These are phyloP conservation scores for Ptychadena robeensis DNA, from an alignment of 2,797 vertebrate species.

Conservation along the genomic window DNA sequence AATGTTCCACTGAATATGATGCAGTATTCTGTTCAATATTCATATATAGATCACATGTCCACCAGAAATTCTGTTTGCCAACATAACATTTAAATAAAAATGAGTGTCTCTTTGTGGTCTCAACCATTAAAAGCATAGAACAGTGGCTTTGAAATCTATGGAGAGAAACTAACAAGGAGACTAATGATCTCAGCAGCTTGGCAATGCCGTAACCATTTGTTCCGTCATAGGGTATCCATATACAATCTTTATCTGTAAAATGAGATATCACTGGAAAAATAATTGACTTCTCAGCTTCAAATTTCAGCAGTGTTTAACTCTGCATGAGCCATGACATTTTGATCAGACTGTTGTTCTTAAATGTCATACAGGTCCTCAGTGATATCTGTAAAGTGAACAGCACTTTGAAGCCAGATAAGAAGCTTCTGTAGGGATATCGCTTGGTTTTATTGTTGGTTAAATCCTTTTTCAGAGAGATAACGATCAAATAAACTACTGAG, in stretches of 20 bases:
- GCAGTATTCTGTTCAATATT: too few relatives aligned
- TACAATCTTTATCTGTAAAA: conserved; percentile 41
- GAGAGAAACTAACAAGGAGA: background rate
- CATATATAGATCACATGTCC: too few relatives aligned
- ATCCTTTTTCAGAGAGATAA: conserved; percentile 28
- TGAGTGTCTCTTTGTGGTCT: background rate
- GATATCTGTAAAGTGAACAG: conserved; percentile 46
- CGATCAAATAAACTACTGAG: conserved; percentile 19
- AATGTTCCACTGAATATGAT: too few relatives aligned
- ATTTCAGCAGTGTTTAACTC: background rate
- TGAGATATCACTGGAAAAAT: conserved; percentile 28
- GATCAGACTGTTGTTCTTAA: conserved; percentile 50
- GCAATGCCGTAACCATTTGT: background rate
- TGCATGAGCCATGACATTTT: conserved; percentile 45
- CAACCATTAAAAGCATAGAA: background rate
- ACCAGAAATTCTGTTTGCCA: background rate
- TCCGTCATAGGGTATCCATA: background rate
- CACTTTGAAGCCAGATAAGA: background rate
- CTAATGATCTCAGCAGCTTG: background rate
- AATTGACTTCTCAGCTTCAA: conserved; percentile 48
- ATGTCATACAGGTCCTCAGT: conserved; percentile 49
- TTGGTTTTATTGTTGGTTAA: conserved; percentile 4
- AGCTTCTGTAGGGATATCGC: conserved; percentile 1
- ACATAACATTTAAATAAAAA: background rate
- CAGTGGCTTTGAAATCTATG: background rate